phyloP scores from a whole-genome alignment of 2,113 vertebrate genomes.

The Catharus minimus region DNA sequence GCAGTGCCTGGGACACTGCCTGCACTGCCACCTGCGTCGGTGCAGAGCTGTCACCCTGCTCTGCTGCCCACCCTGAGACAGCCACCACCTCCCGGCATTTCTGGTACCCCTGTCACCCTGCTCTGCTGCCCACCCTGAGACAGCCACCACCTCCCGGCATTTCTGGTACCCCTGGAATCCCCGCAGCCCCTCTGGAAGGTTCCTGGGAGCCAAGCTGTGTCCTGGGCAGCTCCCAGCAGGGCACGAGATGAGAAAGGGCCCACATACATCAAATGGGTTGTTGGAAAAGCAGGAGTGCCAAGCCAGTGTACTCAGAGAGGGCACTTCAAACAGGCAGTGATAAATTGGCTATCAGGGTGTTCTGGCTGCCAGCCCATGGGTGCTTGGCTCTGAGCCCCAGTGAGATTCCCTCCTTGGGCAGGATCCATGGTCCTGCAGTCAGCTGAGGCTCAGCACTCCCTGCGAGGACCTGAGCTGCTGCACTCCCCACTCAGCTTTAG shows the following conservation, averaged over 20 bases:
- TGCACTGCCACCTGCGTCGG: background rate
- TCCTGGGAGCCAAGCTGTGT: background rate
- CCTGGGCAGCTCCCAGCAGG: background rate
- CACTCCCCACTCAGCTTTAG: background rate
- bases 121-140: background rate
- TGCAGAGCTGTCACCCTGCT: background rate
- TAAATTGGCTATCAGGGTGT: rapidly evolving
- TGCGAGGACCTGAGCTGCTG: background rate
- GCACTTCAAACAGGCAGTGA: background rate
- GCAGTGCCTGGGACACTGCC: background rate
- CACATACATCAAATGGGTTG: rapidly evolving
- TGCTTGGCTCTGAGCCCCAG: background rate
- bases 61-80: background rate
- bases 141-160: background rate
- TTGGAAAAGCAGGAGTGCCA: background rate
- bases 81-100: background rate
- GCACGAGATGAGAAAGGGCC: background rate
- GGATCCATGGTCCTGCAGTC: rapidly evolving
- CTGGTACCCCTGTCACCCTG: background rate
- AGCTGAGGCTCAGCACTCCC: background rate
- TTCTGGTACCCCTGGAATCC: background rate
- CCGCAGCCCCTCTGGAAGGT: rapidly evolving
- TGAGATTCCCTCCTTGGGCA: background rate
- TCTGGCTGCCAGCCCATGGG: background rate
- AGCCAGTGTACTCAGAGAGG: rapidly evolving